These are phyloP conservation scores for Adelosebastes latens DNA, from an alignment of 2,797 vertebrate species.

Conservation along the genomic window DNA sequence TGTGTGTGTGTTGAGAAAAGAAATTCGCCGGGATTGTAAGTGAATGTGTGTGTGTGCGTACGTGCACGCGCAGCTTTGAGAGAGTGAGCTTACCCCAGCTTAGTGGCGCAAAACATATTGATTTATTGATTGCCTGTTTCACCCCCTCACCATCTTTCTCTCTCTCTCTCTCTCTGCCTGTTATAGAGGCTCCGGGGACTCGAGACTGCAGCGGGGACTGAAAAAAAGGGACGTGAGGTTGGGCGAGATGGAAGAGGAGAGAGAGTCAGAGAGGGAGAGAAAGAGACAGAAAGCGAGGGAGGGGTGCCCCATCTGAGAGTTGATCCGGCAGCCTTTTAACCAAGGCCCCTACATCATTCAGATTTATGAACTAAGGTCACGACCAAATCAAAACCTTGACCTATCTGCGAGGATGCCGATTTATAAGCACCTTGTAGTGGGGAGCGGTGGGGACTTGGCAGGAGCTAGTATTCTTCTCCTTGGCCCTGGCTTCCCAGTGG, in stretches of 20 bases:
- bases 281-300: constrained; percentile 53
- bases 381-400: constrained; percentile 88
- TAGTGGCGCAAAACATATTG: constrained; percentile 85
- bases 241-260: constrained; percentile 41
- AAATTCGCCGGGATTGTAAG: constrained; percentile 66
- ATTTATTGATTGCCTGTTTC: constrained; percentile 86
- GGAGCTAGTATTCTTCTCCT: constrained; percentile 66
- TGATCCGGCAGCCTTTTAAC: constrained; percentile 76
- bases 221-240: constrained; percentile 57
- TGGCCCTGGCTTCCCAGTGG: constrained; percentile 60
- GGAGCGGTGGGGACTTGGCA: constrained; percentile 73
- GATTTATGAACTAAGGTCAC: constrained; percentile 86
- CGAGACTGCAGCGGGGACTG: constrained; percentile 66
- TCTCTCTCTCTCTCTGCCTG: constrained; percentile 51
- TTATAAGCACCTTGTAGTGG: constrained; percentile 81
- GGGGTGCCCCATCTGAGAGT: constrained; percentile 67
- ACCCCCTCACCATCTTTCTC: constrained; percentile 73
- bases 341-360: constrained; percentile 82
- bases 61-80: constrained; percentile 49
- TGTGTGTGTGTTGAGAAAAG: constrained; percentile 40
- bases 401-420: constrained; percentile 79
- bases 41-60: constrained; percentile 53
- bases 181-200: constrained; percentile 71
- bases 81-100: constrained; percentile 81
- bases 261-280: constrained; percentile 50